Base-by-base conservation (phyloP, 2,888 invertebrate genomes). In the Melangyna quadrimaculata region DNA sequence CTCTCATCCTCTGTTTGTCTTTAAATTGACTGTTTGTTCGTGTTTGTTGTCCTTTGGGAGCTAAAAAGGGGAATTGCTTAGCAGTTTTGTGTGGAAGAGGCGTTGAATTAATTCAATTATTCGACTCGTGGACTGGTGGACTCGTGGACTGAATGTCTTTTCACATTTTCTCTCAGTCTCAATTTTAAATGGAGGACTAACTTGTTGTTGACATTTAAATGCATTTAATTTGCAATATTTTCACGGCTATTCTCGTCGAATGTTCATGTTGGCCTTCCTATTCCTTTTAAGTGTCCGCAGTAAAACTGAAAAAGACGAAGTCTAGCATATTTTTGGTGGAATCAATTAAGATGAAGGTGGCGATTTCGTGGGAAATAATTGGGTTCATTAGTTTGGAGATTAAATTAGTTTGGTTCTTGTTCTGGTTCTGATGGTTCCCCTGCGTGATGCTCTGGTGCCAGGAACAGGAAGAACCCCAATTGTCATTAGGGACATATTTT, bases 201-300 rank as follows among this genome's bases (percentile, higher is more conserved):
- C 73, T 69, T 63, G 61, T 72, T 72, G 77, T 77, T 63, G 79
- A 77, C 69, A 72, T 72, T 80, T 65, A 51, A 75, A 72, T 84
- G 84, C 84, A 86, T 72, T 86, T 79, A 86, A 80, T 86, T 80
- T 80, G 80, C 80, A 77, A 61, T 86, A 80, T 72, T 69, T 84
- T 67, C 43, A 37, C 65, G 29, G 48, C 57, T 35, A 29, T 51
- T 2, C 17, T 19, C 1, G 12, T 32, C 17, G 19, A n/a, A 19
- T 43, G 17, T 12, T n/a, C 3, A 7, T n/a, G 40, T 19, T 61
- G 12, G 29, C 29, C 63, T 63, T 35, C 22, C 2, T 17, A 4
- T 17, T 19, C 43, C 17, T 22, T 14, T n/a, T n/a, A n/a, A 37
- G 29, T 7, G 22, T n/a, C n/a, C n/a, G n/a, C n/a, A n/a, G n/a